Evolutionary conservation across 2,113 vertebrate genomes (phyloP).

Genomic region (Perca schrenkii): DNA sequence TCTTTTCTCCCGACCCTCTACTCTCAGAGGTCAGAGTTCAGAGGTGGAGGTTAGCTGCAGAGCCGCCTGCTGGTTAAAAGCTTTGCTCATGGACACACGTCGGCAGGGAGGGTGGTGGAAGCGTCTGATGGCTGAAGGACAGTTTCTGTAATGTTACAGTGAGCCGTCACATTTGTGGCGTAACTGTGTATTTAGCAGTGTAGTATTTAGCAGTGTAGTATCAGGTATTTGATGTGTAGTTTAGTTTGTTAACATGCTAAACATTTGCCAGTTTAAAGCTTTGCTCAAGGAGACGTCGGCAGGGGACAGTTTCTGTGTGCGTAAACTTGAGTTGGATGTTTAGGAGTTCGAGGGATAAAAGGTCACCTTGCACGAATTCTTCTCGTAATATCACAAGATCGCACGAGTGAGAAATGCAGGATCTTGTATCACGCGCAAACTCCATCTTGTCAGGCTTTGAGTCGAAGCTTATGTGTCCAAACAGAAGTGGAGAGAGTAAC

Average conservation of each 20-base stretch:
- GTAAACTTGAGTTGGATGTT: too few species aligned
- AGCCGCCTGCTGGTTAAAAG: background rate
- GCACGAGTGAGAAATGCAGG: too few species aligned
- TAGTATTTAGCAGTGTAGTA: background rate
- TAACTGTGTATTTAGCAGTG: background rate
- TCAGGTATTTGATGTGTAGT: too few species aligned
- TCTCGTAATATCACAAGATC: too few species aligned
- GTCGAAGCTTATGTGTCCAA: too few species aligned
- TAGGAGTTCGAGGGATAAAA: too few species aligned
- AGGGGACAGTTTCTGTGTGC: background rate
- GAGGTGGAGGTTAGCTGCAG: conserved; percentile 23
- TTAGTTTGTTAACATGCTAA: too few species aligned
- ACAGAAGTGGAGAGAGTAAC: too few species aligned
- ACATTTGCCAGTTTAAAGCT: background rate
- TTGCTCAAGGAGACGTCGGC: background rate
- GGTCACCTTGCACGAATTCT: too few species aligned
- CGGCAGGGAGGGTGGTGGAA: background rate
- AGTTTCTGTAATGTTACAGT: background rate
- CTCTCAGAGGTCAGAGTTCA: conserved; percentile 31
- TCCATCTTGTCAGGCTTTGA: too few species aligned
- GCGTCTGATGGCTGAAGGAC: background rate
- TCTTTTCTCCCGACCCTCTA: conserved; percentile 16
- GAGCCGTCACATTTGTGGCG: background rate
- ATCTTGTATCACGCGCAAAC: too few species aligned
- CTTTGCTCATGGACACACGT: background rate